Evolutionary conservation across 2,113 vertebrate genomes (phyloP), one percentile per base, ranked within the genome.

Genomic region (Cervus canadensis): DNA sequence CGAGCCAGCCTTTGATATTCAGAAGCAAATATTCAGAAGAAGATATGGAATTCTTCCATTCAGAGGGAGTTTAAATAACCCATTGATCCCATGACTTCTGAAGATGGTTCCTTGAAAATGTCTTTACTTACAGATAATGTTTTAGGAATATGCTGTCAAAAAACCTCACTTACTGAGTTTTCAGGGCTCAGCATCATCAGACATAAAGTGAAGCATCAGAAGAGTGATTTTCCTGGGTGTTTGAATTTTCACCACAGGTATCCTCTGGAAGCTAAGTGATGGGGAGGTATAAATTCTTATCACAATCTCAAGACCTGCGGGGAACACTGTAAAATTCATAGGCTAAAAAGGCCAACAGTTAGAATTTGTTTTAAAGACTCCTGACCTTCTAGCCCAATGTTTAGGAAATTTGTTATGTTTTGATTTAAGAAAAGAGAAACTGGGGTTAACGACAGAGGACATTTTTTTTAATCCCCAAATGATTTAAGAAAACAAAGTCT

Each of bases 401-500:
- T 94, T 85, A 94, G 64, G 71, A 36, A 96, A 96, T 82, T 87
- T 89, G 50, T 93, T 96, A 89, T 94, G 74, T 86, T 97, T 92
- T 43, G 60, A 82, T 97, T 96, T 56, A 85, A 74, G 7, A 76
- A 94, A 93, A 60, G 67, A 90, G 25, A 97, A 95, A 54, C 30
- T 96, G 57, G 62, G 26, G 11, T 95, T 96, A 95, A 85, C 28
- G n/a, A 95, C 33, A 95, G 78, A 86, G 36, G 40, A 59, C 21
- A 64, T 64, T 62, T 88, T 85, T 79, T 85, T 87, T 52, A 1
- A 23, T 67, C 25, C 26, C 79, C 85, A 96, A 95, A 76, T 64
- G n/a, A 93, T 56, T 94, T 90, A 95, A 94, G 78, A 85, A 94
- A 97, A 97, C 79, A 95, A 89, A 93, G 40, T 87, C 83, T 89